Percentiles rank a stretch among this genome's conserved stretches.
Conservation (phyloP, 2,113 vertebrate species). For the Xiphophorus hellerii region DNA sequence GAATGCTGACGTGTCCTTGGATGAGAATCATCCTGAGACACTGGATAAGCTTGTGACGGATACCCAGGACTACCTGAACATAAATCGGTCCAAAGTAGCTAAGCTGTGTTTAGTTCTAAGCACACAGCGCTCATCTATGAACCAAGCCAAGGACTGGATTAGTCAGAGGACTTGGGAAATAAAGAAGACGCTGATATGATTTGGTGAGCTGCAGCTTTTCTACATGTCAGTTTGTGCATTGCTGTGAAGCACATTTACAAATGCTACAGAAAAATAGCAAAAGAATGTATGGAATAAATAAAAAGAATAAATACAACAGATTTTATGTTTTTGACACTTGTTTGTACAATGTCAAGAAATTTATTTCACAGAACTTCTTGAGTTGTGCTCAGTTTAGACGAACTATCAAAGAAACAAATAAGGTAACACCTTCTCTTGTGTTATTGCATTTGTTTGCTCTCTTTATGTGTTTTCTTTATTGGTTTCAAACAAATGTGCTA, state of each 20-base stretch:
- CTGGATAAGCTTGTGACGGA: slow-evolving; percentile 74
- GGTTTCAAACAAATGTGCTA: background rate
- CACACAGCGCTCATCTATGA: slow-evolving; percentile 63
- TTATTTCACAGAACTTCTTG: background rate
- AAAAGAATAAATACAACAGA: background rate
- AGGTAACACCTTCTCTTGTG: background rate
- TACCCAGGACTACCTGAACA: slow-evolving; percentile 76
- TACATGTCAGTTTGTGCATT: background rate
- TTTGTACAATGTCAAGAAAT: background rate
- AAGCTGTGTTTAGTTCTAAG: slow-evolving; percentile 72
- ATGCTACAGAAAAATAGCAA: background rate
- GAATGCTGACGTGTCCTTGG: slow-evolving; percentile 74
- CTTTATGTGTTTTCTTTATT: background rate
- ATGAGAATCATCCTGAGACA: slow-evolving; percentile 72
- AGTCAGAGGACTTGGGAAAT: slow-evolving; percentile 74
- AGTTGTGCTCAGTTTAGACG: background rate
- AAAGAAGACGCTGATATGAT: slow-evolving; percentile 71
- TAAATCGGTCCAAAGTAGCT: slow-evolving; percentile 74
- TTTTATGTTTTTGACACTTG: background rate
- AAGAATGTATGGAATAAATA: too few species aligned
- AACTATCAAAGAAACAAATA: background rate
- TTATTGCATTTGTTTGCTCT: background rate
- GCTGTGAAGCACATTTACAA: background rate
- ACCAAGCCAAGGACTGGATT: slow-evolving; percentile 74
- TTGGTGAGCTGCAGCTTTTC: background rate